Evolutionary conservation across 1,140 invertebrate genomes (phyloP).

Genomic region (Drosophila sulfurigaster): DNA sequence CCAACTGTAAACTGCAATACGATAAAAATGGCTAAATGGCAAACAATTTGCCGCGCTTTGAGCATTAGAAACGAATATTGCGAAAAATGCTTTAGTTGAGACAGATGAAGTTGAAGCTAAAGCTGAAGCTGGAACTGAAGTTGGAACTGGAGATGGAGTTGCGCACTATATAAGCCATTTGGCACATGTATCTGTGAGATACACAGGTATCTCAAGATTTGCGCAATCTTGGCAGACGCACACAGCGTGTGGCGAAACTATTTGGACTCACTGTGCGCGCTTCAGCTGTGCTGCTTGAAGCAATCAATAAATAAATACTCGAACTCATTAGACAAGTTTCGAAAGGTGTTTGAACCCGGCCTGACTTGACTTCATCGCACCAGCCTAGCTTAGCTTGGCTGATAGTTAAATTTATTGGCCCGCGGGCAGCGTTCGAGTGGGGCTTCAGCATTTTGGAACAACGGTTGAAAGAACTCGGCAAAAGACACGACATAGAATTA

Average conservation of each 20-base stretch:
- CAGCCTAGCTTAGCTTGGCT: background rate
- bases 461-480: constrained; percentile 59
- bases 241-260: constrained; percentile 43
- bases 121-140: background rate
- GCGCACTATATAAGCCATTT: constrained; percentile 8
- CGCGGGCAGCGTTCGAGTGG: constrained; percentile 48
- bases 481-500: constrained; percentile 46
- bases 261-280: constrained; percentile 34
- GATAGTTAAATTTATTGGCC: constrained; percentile 43
- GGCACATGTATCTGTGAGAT: constrained; percentile 1
- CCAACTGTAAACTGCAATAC: constrained; percentile 31
- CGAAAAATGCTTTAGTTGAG: constrained; percentile 43
- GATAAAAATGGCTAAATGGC: constrained; percentile 38
- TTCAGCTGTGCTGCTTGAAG: constrained; percentile 32
- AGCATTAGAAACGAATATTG: constrained; percentile 65
- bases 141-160: background rate
- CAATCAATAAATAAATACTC: constrained; percentile 67
- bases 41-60: constrained; percentile 34
- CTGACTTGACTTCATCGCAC: constrained; percentile 6
- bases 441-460: constrained; percentile 15
- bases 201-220: constrained; percentile 25
- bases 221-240: constrained; percentile 32
- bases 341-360: constrained; percentile 80
- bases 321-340: constrained; percentile 70
- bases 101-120: constrained; percentile 24